These are phyloP conservation scores for Ceyx cyanopectus DNA, from an alignment of 2,113 vertebrate species.

Conservation along the genomic window DNA sequence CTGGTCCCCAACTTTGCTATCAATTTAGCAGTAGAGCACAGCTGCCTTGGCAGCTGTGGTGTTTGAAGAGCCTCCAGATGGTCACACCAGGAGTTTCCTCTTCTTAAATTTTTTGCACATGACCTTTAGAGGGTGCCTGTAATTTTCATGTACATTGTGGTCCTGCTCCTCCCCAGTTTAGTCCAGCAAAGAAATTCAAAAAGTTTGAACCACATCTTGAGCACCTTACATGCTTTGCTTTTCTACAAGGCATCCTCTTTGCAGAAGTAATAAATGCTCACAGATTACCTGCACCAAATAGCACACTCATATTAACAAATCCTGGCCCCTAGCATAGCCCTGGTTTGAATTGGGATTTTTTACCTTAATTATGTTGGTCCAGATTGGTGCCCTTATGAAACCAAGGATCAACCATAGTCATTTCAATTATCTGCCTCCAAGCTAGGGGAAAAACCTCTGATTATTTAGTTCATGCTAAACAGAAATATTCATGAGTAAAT, in stretches of 20 bases:
- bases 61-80: neutral
- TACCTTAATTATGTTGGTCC: no score
- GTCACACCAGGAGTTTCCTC: neutral
- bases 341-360: no score
- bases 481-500: no score
- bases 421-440: no score
- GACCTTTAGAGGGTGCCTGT: neutral
- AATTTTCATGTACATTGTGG: neutral
- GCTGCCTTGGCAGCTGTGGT: neutral
- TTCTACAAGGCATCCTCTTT: neutral
- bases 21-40: neutral
- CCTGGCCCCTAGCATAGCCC: no score
- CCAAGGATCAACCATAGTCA: no score
- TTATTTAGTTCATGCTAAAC: no score
- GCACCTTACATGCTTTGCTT: neutral
- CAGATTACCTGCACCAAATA: no score
- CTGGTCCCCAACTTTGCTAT: neutral
- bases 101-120: neutral
- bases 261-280: no score
- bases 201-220: neutral
- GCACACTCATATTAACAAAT: no score
- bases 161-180: neutral
- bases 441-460: no score
- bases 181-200: neutral
- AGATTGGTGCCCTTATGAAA: no score